A percentile compares a stretch with the other conserved stretches of the same genome.
phyloP scores from a whole-genome alignment of 1,140 invertebrate species.

The Telenomus remus region DNA sequence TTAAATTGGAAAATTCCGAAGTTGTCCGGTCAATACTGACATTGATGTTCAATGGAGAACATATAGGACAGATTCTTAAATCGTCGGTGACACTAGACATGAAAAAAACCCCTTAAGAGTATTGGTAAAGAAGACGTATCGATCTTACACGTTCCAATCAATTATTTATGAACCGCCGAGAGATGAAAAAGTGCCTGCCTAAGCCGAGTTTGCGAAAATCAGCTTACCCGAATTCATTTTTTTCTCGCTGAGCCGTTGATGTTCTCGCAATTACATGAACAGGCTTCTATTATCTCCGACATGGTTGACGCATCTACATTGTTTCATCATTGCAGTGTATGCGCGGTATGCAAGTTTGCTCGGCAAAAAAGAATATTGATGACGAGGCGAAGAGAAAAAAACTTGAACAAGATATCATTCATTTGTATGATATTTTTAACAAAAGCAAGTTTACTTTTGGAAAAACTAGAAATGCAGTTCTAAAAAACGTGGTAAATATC shows the following conservation, averaged over 20 bases:
- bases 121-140: conserved; percentile 1
- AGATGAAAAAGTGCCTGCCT: conserved; percentile 9
- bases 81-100: neutral
- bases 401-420: too few species aligned
- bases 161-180: conserved; percentile 12
- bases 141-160: conserved; percentile 17
- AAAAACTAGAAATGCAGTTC: too few species aligned
- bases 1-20: conserved; percentile 13
- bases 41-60: conserved; percentile 11
- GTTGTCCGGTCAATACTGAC: conserved; percentile 1
- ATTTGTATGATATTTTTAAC: too few species aligned
- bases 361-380: too few species aligned
- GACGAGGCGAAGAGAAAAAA: too few species aligned
- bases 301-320: conserved; percentile 30
- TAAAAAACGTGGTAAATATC: neutral
- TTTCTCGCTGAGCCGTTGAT: conserved; percentile 18
- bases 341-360: too few species aligned
- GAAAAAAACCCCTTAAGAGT: neutral
- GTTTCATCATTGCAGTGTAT: conserved; percentile 6
- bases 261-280: conserved; percentile 34
- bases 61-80: conserved; percentile 5
- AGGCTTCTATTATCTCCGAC: conserved; percentile 29
- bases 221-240: conserved; percentile 18
- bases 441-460: too few species aligned
- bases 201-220: conserved; percentile 32